Conservation (phyloP, 2,888 invertebrate species). For the Strigamia transsilvanica region DNA sequence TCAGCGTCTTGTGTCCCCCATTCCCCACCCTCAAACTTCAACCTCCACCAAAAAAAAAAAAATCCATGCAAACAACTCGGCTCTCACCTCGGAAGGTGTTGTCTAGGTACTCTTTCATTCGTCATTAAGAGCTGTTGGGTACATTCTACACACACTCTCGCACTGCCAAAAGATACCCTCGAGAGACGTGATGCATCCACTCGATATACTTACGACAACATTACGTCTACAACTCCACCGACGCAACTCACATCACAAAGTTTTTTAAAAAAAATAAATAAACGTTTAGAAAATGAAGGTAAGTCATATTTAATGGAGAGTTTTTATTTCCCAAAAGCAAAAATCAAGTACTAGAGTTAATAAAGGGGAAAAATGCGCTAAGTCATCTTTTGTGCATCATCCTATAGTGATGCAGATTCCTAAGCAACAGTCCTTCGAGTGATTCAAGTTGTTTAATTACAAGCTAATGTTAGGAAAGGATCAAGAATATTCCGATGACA, state of each 20-base stretch:
- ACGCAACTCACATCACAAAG: background rate
- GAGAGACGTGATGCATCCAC: conserved; percentile 47
- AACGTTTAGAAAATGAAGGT: background rate
- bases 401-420: no score
- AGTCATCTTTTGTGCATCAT: no score
- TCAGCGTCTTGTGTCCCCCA: conserved; percentile 11
- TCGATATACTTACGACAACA: conserved; percentile 19
- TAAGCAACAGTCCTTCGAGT: background rate
- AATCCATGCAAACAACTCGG: background rate
- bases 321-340: background rate
- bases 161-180: conserved; percentile 19
- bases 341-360: no score
- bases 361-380: no score
- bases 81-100: background rate
- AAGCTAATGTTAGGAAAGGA: background rate
- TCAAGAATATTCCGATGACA: conserved; percentile 1
- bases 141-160: conserved; percentile 28
- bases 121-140: conserved; percentile 42
- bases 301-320: background rate
- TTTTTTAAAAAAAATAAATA: background rate
- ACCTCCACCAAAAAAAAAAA: background rate
- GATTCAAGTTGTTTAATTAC: background rate
- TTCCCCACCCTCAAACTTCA: background rate
- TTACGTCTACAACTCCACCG: background rate
- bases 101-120: conserved; percentile 26